phyloP scores from a whole-genome alignment of 2,113 vertebrate genomes.

The Mobula birostris region DNA sequence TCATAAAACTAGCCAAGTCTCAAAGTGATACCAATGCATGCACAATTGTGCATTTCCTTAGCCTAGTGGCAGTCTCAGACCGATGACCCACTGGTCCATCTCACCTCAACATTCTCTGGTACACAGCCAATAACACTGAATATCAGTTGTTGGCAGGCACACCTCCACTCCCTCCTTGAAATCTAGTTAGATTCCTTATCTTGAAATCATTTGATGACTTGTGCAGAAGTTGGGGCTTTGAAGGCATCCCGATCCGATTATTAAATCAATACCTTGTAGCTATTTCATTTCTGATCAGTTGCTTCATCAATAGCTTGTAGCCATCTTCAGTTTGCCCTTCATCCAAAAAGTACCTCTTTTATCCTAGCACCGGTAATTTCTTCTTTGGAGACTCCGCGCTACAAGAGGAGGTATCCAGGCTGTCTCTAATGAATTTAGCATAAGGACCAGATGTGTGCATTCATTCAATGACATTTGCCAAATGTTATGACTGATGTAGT shows the following conservation, averaged over 20 bases:
- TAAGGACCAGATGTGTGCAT: slow-evolving; percentile 33
- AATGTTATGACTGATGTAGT: slow-evolving; percentile 34
- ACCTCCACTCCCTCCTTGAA: too few species aligned
- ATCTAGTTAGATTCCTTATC: not conserved
- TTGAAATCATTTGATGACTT: not conserved
- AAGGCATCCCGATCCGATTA: not conserved
- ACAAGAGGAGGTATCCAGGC: not conserved
- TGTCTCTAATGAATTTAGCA: slow-evolving; percentile 29
- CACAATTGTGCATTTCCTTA: not conserved
- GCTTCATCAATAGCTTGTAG: not conserved
- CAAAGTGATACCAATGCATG: not conserved
- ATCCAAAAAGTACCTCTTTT: not conserved
- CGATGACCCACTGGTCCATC: too few species aligned
- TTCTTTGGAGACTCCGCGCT: not conserved
- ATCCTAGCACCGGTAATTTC: not conserved
- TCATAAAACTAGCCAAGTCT: not conserved
- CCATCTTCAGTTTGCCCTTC: not conserved
- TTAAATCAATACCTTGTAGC: not conserved
- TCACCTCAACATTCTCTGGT: too few species aligned
- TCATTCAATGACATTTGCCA: slow-evolving; percentile 26
- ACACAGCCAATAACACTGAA: too few species aligned
- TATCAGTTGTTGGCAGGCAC: too few species aligned
- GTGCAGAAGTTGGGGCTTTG: not conserved
- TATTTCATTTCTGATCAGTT: not conserved
- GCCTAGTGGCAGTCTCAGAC: not conserved